Percentiles rank a stretch among this genome's conserved stretches.
These are phyloP conservation scores for Balearica regulorum DNA, from an alignment of 2,797 vertebrate species.

Conservation along the genomic window DNA sequence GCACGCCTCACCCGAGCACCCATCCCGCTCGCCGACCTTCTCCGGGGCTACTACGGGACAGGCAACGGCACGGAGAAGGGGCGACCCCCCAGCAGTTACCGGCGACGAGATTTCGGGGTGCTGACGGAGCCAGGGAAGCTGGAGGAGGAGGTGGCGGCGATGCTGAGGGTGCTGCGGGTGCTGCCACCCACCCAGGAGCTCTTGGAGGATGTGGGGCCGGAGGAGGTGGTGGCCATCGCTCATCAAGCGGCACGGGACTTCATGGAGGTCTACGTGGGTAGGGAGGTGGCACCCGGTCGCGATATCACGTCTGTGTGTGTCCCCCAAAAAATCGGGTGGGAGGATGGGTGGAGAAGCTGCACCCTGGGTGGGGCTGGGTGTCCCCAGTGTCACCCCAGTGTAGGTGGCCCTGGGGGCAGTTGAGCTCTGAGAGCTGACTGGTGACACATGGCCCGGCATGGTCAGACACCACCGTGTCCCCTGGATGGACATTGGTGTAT, in stretches of 20 bases:
- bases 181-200: conserved; percentile 22
- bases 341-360: neutral
- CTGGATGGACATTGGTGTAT: neutral
- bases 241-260: conserved; percentile 64
- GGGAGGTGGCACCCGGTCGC: neutral
- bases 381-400: neutral
- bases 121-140: conserved; percentile 61
- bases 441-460: too few species aligned
- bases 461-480: too few species aligned
- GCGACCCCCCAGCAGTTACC: conserved; percentile 58
- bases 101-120: conserved; percentile 73
- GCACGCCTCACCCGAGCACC: conserved; percentile 40
- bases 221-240: conserved; percentile 44
- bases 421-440: rapidly evolving
- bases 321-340: neutral
- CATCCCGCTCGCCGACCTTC: conserved; percentile 66
- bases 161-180: conserved; percentile 70
- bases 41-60: conserved; percentile 77
- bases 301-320: too few species aligned
- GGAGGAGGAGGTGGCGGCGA: conserved; percentile 68
- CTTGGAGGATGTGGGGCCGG: conserved; percentile 58
- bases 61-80: neutral
- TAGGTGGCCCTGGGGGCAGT: neutral
- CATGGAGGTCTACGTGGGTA: conserved; percentile 81
- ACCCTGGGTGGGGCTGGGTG: neutral